Conservation (phyloP, 2,113 vertebrate species). For the Chamaea fasciata region DNA sequence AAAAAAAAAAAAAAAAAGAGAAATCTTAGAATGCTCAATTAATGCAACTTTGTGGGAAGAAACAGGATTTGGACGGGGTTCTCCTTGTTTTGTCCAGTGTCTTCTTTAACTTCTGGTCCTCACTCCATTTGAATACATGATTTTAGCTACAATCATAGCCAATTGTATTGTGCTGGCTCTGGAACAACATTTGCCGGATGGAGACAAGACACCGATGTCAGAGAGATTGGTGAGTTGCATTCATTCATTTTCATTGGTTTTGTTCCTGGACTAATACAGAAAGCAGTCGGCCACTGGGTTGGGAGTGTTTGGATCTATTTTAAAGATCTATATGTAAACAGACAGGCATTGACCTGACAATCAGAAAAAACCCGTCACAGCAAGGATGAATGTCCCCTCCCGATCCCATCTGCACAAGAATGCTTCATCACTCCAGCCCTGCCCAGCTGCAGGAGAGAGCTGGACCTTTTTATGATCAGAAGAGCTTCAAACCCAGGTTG, state of each 20-base stretch:
- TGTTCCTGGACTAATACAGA: neutral
- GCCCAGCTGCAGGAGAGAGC: neutral
- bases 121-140: slow-evolving; percentile 98
- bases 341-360: neutral
- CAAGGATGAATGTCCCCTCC: neutral
- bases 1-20: neutral
- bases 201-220: slow-evolving; percentile 95
- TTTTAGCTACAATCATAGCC: slow-evolving; percentile 96
- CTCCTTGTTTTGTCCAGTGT: neutral
- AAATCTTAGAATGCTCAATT: neutral
- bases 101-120: slow-evolving; percentile 74
- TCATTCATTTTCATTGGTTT: neutral
- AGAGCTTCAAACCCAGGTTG: neutral
- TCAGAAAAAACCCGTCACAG: neutral
- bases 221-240: slow-evolving; percentile 88
- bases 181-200: slow-evolving; percentile 93
- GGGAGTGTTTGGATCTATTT: neutral
- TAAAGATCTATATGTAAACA: neutral
- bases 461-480: neutral
- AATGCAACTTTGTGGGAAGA: neutral
- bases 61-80: neutral
- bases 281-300: neutral
- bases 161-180: slow-evolving; percentile 96
- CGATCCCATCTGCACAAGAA: neutral
- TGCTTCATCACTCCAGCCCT: slow-evolving; percentile 29